Evolutionary conservation across 2,113 vertebrate species (phyloP).

Genomic region (Gasterosteus nipponicus): DNA sequence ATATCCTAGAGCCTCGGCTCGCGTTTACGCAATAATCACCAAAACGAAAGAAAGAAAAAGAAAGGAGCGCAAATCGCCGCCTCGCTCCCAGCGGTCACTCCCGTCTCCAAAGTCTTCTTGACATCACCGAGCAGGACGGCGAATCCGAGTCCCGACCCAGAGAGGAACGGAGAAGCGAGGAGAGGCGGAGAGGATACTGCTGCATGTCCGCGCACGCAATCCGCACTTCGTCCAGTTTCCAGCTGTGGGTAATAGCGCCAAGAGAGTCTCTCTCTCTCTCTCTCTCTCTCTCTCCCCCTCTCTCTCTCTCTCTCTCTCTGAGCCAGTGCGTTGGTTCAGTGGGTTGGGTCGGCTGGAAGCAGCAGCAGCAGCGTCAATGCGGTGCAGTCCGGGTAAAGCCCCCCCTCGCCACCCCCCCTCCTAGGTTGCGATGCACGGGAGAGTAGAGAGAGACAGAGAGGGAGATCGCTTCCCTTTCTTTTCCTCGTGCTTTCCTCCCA

Average conservation of each 20-base stretch:
- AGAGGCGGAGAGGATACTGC: slow-evolving; percentile 10
- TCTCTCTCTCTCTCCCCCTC: not conserved
- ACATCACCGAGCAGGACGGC: slow-evolving; percentile 39
- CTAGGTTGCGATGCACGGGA: slow-evolving; percentile 55
- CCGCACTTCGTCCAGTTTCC: slow-evolving; percentile 17
- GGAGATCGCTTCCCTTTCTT: slow-evolving; percentile 8
- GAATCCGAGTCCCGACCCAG: slow-evolving; percentile 24
- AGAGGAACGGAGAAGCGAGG: not conserved
- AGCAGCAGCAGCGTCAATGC: slow-evolving; percentile 68
- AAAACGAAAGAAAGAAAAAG: no score
- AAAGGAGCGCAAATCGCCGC: not conserved
- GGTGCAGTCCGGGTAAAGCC: slow-evolving; percentile 65
- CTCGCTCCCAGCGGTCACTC: slow-evolving; percentile 26
- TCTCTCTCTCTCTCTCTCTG: slow-evolving; percentile 1
- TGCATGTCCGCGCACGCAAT: slow-evolving; percentile 42
- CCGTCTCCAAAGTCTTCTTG: slow-evolving; percentile 48
- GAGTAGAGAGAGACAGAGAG: slow-evolving; percentile 37
- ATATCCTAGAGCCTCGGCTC: not conserved
- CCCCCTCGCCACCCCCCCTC: slow-evolving; percentile 1
- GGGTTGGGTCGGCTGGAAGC: slow-evolving; percentile 61
- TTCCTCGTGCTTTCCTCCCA: slow-evolving; percentile 43
- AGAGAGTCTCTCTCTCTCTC: not conserved
- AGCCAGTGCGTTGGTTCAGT: slow-evolving; percentile 46
- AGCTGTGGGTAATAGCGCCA: slow-evolving; percentile 12
- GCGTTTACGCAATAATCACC: slow-evolving; percentile 24